A percentile compares a stretch with the other conserved stretches of the same genome.
Evolutionary conservation across 2,888 invertebrate species (phyloP).

Genomic region (Andrena trimmerana): DNA sequence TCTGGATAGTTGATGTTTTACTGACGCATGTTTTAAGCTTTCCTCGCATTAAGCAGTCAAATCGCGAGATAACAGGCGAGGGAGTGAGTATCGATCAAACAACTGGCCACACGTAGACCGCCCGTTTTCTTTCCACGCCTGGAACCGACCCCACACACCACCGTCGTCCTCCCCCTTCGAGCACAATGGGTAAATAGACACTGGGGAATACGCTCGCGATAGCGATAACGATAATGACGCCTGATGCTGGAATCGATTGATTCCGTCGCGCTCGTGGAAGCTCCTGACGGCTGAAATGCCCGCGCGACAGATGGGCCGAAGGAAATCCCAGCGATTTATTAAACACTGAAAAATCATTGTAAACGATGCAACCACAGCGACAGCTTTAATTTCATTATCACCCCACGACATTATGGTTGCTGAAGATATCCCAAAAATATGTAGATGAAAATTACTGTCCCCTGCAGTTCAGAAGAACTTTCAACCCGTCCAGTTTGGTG

Average conservation of each 20-base stretch:
- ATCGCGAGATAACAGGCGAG: slow-evolving; percentile 61
- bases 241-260: slow-evolving; percentile 24
- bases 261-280: slow-evolving; percentile 12
- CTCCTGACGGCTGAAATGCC: slow-evolving; percentile 6
- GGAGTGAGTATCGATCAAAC: slow-evolving; percentile 69
- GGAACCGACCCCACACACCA: not conserved
- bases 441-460: too few species aligned
- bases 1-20: slow-evolving; percentile 71
- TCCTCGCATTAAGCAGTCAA: slow-evolving; percentile 68
- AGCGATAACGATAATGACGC: slow-evolving; percentile 42
- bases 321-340: too few species aligned
- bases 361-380: too few species aligned
- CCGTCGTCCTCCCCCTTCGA: not conserved
- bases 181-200: slow-evolving; percentile 41
- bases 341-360: too few species aligned
- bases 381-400: too few species aligned
- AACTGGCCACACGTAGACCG: slow-evolving; percentile 35
- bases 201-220: slow-evolving; percentile 46
- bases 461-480: too few species aligned
- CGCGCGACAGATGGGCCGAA: not conserved
- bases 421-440: too few species aligned
- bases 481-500: too few species aligned
- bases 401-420: too few species aligned
- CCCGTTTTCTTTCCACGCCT: slow-evolving; percentile 13
- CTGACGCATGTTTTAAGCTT: slow-evolving; percentile 73